phyloP scores from a whole-genome alignment of 2,888 invertebrate genomes.

The Ypsolopha sequella region DNA sequence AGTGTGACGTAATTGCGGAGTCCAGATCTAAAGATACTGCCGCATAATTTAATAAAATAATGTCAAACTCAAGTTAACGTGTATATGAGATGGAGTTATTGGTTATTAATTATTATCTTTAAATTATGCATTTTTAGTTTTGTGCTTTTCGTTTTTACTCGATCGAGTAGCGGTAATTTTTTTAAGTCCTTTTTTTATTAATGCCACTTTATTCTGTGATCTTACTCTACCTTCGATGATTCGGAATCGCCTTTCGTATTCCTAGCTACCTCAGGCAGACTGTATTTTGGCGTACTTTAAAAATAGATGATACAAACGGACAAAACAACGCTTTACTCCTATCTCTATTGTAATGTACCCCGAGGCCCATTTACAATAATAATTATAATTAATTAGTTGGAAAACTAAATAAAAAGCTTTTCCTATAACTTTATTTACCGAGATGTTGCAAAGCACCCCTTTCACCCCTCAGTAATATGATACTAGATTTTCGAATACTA shows the following conservation, averaged over 20 bases:
- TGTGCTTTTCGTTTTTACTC: not conserved
- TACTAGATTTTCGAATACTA: too few species aligned
- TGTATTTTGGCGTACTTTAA: conserved; percentile 1
- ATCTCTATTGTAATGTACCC: too few species aligned
- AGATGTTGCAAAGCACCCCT: too few species aligned
- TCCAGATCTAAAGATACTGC: not conserved
- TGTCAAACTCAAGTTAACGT: not conserved
- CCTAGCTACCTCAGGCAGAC: conserved; percentile 1
- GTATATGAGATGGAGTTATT: not conserved
- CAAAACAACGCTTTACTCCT: too few species aligned
- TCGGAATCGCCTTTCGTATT: not conserved
- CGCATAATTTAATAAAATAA: not conserved
- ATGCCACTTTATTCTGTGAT: conserved; percentile 11
- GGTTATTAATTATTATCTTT: not conserved
- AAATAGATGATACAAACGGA: not conserved
- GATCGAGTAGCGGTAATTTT: not conserved
- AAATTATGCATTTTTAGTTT: not conserved
- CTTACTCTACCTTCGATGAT: not conserved
- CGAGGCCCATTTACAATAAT: too few species aligned
- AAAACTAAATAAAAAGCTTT: too few species aligned
- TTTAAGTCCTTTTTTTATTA: not conserved
- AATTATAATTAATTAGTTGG: too few species aligned
- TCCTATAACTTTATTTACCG: too few species aligned
- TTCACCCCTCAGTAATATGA: too few species aligned
- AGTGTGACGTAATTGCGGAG: too few species aligned